Evolutionary conservation across 2,888 invertebrate species (phyloP), one percentile per base, ranked within the genome.

Genomic region (Scaptomyza flava): DNA sequence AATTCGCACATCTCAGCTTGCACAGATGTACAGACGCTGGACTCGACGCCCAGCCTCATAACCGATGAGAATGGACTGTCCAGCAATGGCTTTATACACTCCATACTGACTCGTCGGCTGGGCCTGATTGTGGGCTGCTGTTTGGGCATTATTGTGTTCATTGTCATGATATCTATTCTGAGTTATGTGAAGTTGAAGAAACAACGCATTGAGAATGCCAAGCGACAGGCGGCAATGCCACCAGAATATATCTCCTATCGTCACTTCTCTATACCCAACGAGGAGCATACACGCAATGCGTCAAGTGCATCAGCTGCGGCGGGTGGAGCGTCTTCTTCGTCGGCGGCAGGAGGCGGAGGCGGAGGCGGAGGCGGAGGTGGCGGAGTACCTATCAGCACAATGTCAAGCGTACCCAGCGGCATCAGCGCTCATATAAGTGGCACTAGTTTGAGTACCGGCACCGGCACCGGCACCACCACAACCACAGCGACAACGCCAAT

Each of bases 51-150:
- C 63, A 94, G 94, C 47, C 91, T 94, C 57, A 92, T 93, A 41
- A 93, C 93, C 41, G 93, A 93, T 42, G 93, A 93, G 57, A 93
- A 94, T 20, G 91, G 91, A 0, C 89, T 95, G 71, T 94, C 94
- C 14, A 95, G 94, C 85, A 94, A 95, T 23, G 95, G 95, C 27
- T 94, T 95, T 91, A 94, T 96, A 46, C 95, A 95, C 76, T 96
- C 96, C 68, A 95, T 97, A 87, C 93, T 97, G 41, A 96, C 96
- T 5, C 93, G 97, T 66, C 94, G 97, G 76, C 93, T 97, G 61
- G 97, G 97, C 33, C 94, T 97, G 75, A 96, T 97, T 81, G 95
- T 97, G 60, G 97, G 97, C 54, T 96, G 96, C 90, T 96, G 96
- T 89, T 94, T 97, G 93, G 97, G 97, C 57, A 96, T 96, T 87